Conservation (phyloP, 2,888 invertebrate genomes). For the Synanthedon formicaeformis region DNA sequence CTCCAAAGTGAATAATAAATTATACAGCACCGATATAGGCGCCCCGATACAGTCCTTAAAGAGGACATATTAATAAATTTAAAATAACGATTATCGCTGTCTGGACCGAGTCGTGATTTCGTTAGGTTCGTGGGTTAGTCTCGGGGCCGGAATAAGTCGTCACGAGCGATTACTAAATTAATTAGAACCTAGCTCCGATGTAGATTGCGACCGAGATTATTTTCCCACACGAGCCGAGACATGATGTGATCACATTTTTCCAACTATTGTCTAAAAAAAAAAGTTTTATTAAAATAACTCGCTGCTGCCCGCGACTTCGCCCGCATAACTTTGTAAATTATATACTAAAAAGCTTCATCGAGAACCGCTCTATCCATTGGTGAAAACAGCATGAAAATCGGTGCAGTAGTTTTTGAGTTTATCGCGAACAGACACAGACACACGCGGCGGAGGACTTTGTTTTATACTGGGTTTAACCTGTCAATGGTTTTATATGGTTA, state of each 20-base stretch:
- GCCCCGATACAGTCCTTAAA: conserved; percentile 66
- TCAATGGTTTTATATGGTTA: no score
- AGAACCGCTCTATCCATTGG: no score
- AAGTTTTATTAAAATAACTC: no score
- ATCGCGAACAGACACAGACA: no score
- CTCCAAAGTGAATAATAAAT: conserved; percentile 60
- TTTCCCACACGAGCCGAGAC: conserved; percentile 63
- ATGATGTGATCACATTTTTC: conserved; percentile 54
- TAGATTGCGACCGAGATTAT: conserved; percentile 64
- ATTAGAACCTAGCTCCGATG: conserved; percentile 67
- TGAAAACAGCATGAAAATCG: no score
- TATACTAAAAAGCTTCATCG: no score
- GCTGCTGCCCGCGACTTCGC: no score
- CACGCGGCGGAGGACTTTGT: no score
- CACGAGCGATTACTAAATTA: conserved; percentile 71
- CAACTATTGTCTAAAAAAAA: conserved; percentile 36
- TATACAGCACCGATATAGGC: conserved; percentile 65
- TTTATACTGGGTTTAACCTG: no score
- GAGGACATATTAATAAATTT: conserved; percentile 71
- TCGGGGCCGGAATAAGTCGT: conserved; percentile 65
- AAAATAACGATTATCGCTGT: conserved; percentile 70
- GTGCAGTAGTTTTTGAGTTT: no score
- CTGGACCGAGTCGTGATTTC: conserved; percentile 66
- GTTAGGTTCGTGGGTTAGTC: conserved; percentile 64
- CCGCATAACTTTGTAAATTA: no score